Base-by-base conservation (phyloP, 2,113 vertebrate genomes). In the Lycaon pictus region DNA sequence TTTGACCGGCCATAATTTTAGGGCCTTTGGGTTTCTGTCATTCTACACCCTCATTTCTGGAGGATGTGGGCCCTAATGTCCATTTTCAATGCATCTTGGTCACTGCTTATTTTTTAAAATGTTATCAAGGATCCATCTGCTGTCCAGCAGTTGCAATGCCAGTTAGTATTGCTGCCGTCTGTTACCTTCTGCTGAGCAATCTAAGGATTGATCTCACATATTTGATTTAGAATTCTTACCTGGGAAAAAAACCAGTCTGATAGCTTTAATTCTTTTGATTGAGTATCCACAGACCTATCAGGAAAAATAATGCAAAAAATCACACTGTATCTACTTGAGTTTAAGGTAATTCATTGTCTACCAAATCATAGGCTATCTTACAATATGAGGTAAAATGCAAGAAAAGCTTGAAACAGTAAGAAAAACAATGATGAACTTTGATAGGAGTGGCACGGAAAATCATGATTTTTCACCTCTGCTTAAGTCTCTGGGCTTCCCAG, bases 181-280 rank as follows among this genome's bases (percentile, higher is more conserved):
- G 8, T 48, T 92, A 58, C 56, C 65, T 32, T 76, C 67, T 65
- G 55, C 1, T 56, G 51, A 88, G 58, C 48, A 51, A 32, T 35
- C 81, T 94, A 8, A 19, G 13, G 20, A 74, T 82, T 65, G 65
- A 89, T 56, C 1, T 62, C 79, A 83, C 53, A 62, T 1, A 7
- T 62, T 88, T 63, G 37, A 60, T 29, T 77, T 72, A 29, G 37
- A 69, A 55, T 85, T 94, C 95, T 97, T 95, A 97, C 88, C 0
- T 95, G 56, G 95, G 88, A 20, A 53, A 29, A 29, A 65, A 96
- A 97, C 93, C 96, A 95, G 62, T 88, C 85, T 77, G 93, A 90
- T 0, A 97, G 63, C 35, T 93, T 85, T 65, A 95, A 82, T 96
- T 95, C 88, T 90, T 83, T 69, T 83, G 69, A 22, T 51, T 93